Evolutionary conservation across 2,888 invertebrate genomes (phyloP), one percentile per base, ranked within the genome.

Genomic region (Adela reaumurella): DNA sequence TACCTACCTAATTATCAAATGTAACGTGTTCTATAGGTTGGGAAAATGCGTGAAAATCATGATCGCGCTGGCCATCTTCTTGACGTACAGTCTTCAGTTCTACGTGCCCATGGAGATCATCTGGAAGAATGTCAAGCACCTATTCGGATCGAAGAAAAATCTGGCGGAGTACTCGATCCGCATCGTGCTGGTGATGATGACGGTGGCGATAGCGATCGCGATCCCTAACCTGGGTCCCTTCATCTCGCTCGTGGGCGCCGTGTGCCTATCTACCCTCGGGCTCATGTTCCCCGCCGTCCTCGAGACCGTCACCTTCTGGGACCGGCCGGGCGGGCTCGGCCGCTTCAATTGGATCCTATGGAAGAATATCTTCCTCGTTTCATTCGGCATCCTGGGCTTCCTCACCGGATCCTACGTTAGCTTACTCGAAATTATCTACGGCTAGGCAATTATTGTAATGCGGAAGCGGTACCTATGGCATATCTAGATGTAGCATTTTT

Each of bases 71-170:
- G 94, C 96, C 8, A 94, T 99, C 1, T 95, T 91, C 71, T 90
- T 95, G 68, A 94, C 97, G 0, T 98, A 96, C 65, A 95, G 94
- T 5, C 85, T 99, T 16, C 97, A 98, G 74, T 96, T 97, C 74
- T 98, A 91, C 74, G 97, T 99, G 16, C 96, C 97, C 66, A 82
- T 97, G 50, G 92, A 93, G 62, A 94, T 98, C 56, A 88, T 88
- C 53, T 96, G 95, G 94, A 90, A 89, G 59, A 81, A 81, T 47
- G 78, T 97, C 47, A 89, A 92, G 63, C 86, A 90, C 1, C 83
- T 80, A 55, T 89, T 85, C 67, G 81, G 82, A 20, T 87, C 87
- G 61, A 83, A 84, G 46, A 86, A 87, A 6, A 67, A 81, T 17
- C 60, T 89, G 14, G 86, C 88, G 4, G 92, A 95, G 66, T 94